Percentiles rank a stretch among this genome's conserved stretches.
phyloP scores from a whole-genome alignment of 1,140 invertebrate genomes.

The Vanessa atalanta region DNA sequence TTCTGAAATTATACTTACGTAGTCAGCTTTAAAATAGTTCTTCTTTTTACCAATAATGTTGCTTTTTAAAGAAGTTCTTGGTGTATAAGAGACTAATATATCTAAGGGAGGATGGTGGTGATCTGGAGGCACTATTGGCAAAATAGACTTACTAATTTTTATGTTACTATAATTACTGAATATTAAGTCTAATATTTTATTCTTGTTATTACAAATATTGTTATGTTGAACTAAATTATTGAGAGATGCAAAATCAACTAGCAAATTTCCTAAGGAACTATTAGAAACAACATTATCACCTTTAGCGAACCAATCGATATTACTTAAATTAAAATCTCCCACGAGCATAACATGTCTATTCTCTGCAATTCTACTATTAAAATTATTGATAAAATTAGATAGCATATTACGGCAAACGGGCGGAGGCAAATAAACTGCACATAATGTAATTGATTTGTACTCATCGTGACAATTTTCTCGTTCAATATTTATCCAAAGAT shows the following conservation, averaged over 20 bases:
- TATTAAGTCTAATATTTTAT: constrained; percentile 7
- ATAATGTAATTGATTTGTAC: constrained; percentile 14
- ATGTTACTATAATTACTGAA: constrained; percentile 14
- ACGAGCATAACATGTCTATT: constrained; percentile 11
- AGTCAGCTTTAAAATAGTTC: constrained; percentile 23
- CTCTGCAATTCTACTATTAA: constrained; percentile 21
- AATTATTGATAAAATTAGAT: constrained; percentile 23
- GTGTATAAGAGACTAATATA: constrained; percentile 16
- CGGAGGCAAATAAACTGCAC: constrained; percentile 14
- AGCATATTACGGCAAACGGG: constrained; percentile 19
- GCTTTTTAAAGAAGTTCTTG: constrained; percentile 16
- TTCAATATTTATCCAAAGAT: constrained; percentile 15
- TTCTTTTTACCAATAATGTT: constrained; percentile 15
- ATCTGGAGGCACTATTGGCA: constrained; percentile 2
- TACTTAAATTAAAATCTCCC: constrained; percentile 6
- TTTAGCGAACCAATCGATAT: constrained; percentile 15
- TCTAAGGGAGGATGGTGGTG: constrained; percentile 10
- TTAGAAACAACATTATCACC: constrained; percentile 22
- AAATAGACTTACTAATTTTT: constrained; percentile 19
- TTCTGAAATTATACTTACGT: constrained; percentile 18
- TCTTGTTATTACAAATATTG: not conserved
- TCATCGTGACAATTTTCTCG: constrained; percentile 15
- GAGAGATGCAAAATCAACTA: constrained; percentile 18
- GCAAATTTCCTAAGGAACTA: constrained; percentile 14
- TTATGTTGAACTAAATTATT: constrained; percentile 21